Base-by-base conservation (phyloP, 2,888 invertebrate species). In the Salpingus planirostris region DNA sequence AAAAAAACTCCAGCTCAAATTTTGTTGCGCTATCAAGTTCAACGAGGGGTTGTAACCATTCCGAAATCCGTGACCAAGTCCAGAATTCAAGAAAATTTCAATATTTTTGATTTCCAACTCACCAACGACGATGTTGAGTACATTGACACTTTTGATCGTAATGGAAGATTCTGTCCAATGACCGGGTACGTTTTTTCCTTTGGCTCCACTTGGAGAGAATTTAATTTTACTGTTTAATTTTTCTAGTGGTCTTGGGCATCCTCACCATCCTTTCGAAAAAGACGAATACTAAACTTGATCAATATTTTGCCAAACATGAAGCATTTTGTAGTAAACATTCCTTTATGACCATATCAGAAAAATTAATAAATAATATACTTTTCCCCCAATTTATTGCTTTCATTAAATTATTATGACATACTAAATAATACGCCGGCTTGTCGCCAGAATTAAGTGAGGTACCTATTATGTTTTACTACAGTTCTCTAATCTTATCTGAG, bases 61-160 rank as follows among this genome's bases (percentile, higher is more conserved):
- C 88, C 89, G 0, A 90, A 89, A 57, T 86, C 86, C 0, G 82
- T 86, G 12, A 86, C 73, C 0, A 78, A 78, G 46, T 64, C 71
- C 0, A 70, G 81, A 48, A 78, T 85, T 55, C 67, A 67, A 31
- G 69, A 78, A 53, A 79, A 90, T 62, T 74, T 80, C 44, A 57
- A 81, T 38, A 78, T 88, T 7, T 76, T 79, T 44, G 81, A 85
- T 63, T 89, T 89, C 58, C 70, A 78, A 43, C 64, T 89, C 43
- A 65, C 70, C 0, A 50, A 64, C 0, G 81, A 82, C 25, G 88
- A 90, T 49, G 61, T 87, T 46, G 58, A 65, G 2, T 63, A 67
- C 3, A 75, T 89, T 31, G 74, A 80, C 54, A 65, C 67, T 6
- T 80, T 88, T 49, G 76, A 88, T 49, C 76, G 79, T 43, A 78